phyloP scores from a whole-genome alignment of 2,888 invertebrate species.

The Frankliniella intonsa region DNA sequence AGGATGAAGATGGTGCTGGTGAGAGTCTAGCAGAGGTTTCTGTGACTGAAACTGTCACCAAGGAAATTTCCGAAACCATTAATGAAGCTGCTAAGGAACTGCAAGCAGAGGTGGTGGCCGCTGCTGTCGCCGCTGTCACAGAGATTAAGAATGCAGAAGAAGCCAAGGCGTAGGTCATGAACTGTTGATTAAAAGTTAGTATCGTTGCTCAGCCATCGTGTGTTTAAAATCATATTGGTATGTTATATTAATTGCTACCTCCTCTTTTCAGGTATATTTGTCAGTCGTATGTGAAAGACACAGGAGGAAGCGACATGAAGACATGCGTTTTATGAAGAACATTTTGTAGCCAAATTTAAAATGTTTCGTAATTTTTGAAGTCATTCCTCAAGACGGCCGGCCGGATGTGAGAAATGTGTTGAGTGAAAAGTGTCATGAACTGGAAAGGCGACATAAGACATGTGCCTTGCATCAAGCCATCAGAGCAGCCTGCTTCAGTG shows the following conservation, averaged over 20 bases:
- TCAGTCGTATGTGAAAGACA: constrained; percentile 13
- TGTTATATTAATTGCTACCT: not conserved
- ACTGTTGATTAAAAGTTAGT: constrained; percentile 2
- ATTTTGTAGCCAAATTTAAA: constrained; percentile 25
- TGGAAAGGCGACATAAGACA: not conserved
- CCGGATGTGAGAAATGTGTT: constrained; percentile 22
- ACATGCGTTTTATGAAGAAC: constrained; percentile 7
- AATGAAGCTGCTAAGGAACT: constrained; percentile 11
- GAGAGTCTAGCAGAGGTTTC: constrained; percentile 2
- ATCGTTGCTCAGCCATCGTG: not conserved
- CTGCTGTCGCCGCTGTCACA: not conserved
- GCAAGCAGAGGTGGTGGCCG: not conserved
- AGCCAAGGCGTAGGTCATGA: not conserved
- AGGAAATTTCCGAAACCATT: not conserved
- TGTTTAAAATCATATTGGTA: not conserved
- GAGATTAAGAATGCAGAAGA: not conserved
- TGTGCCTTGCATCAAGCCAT: constrained; percentile 22
- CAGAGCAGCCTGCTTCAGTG: not conserved
- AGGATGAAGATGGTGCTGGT: constrained; percentile 14
- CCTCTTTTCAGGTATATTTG: not conserved
- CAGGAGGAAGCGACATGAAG: constrained; percentile 13
- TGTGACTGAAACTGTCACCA: not conserved
- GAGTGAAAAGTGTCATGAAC: not conserved
- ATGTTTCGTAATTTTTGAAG: constrained; percentile 23
- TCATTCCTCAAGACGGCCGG: constrained; percentile 24